Conservation (phyloP, 2,888 invertebrate species). For the Camponotus fellah region DNA sequence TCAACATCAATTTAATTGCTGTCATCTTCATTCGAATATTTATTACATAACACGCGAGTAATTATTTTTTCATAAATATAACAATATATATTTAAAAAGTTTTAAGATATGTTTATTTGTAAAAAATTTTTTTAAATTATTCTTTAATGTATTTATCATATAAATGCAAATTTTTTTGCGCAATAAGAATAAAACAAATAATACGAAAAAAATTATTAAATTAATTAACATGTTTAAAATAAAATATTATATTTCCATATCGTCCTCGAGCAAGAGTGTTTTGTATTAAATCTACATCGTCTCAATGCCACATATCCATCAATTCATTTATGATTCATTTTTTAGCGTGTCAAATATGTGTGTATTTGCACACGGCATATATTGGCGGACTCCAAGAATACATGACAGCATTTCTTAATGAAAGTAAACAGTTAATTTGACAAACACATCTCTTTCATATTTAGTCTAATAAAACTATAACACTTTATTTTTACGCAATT, state of each 20-base stretch:
- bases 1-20: not conserved
- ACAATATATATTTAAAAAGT: not conserved
- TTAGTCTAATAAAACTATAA: not conserved
- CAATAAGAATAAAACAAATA: not conserved
- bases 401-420: not conserved
- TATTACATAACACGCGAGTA: not conserved
- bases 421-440: not conserved
- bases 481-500: not conserved
- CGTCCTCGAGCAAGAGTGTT: constrained; percentile 43
- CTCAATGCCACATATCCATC: constrained; percentile 43
- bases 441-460: not conserved
- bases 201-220: not conserved
- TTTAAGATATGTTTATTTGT: not conserved
- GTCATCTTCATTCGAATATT: not conserved
- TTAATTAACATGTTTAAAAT: constrained; percentile 56
- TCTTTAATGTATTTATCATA: not conserved
- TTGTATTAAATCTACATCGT: constrained; percentile 76
- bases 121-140: not conserved
- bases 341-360: constrained; percentile 8
- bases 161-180: not conserved
- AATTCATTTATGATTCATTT: constrained; percentile 10
- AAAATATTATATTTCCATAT: constrained; percentile 61
- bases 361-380: constrained; percentile 12
- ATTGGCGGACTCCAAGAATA: not conserved
- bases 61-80: not conserved